Evolutionary conservation across 1,140 invertebrate genomes (phyloP).

Genomic region (Eulimnadia texana): DNA sequence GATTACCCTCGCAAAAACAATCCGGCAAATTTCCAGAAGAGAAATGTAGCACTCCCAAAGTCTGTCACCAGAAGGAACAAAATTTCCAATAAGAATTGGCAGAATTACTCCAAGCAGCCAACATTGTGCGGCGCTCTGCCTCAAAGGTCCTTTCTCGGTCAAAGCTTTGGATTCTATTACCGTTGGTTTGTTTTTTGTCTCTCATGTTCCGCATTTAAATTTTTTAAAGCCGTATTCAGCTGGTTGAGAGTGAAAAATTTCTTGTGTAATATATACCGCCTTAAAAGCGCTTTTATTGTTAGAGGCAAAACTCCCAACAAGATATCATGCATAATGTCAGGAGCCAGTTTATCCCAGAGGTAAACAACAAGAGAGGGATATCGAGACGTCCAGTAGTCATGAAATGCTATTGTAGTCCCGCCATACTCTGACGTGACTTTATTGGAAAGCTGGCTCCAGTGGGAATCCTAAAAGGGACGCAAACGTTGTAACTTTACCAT

Average conservation of each 20-base stretch:
- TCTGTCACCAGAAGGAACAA: not conserved
- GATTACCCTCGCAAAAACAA: constrained; percentile 11
- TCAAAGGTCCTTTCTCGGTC: constrained; percentile 4
- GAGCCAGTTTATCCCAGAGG: no score
- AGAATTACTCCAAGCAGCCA: constrained; percentile 1
- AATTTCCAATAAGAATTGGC: constrained; percentile 1
- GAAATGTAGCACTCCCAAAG: constrained; percentile 3
- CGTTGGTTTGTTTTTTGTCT: not conserved
- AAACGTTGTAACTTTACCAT: no score
- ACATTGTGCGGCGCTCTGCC: not conserved
- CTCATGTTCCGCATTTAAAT: not conserved
- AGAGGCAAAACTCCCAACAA: not conserved
- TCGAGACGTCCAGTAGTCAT: no score
- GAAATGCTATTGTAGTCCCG: no score
- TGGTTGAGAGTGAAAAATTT: not conserved
- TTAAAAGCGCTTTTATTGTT: not conserved
- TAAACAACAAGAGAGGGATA: no score
- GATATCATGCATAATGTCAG: constrained; percentile 2
- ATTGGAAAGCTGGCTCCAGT: no score
- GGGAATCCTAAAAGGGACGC: no score
- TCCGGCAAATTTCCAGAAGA: constrained; percentile 7
- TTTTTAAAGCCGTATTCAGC: not conserved
- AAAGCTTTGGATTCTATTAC: not conserved
- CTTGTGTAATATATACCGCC: not conserved
- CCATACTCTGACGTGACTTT: no score